Evolutionary conservation across 2,888 invertebrate genomes (phyloP).

Genomic region (Romanomermis culicivorax): DNA sequence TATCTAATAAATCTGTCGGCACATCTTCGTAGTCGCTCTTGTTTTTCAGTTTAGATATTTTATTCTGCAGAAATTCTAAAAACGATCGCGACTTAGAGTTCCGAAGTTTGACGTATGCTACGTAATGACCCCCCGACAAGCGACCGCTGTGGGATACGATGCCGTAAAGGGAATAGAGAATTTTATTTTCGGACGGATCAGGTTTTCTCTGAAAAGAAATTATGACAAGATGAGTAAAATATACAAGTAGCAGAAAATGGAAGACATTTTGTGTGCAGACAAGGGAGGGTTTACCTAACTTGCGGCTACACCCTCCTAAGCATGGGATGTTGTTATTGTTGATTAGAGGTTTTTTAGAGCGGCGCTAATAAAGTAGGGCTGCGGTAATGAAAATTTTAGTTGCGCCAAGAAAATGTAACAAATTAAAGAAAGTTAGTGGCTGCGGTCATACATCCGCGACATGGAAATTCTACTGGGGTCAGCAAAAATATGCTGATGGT

Average conservation of each 20-base stretch:
- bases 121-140: conserved; percentile 70
- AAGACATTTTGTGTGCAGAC: no score
- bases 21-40: not conserved
- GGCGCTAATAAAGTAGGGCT: no score
- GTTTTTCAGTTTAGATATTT: not conserved
- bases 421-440: no score
- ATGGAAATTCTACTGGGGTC: no score
- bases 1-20: not conserved
- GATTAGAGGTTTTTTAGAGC: no score
- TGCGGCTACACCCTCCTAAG: no score
- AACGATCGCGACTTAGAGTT: conserved; percentile 10
- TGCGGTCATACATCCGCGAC: no score
- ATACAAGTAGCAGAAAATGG: conserved; percentile 2
- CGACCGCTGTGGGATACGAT: conserved; percentile 84
- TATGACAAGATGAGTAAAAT: not conserved
- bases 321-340: no score
- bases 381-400: no score
- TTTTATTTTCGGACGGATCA: conserved; percentile 38
- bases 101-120: conserved; percentile 70
- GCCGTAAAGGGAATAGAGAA: conserved; percentile 73
- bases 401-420: no score
- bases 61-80: conserved; percentile 4
- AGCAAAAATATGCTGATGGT: no score
- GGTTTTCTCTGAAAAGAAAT: not conserved
- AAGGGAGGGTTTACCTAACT: no score